Conservation (phyloP, 2,113 vertebrate genomes). For the Lycocorax pyrrhopterus region DNA sequence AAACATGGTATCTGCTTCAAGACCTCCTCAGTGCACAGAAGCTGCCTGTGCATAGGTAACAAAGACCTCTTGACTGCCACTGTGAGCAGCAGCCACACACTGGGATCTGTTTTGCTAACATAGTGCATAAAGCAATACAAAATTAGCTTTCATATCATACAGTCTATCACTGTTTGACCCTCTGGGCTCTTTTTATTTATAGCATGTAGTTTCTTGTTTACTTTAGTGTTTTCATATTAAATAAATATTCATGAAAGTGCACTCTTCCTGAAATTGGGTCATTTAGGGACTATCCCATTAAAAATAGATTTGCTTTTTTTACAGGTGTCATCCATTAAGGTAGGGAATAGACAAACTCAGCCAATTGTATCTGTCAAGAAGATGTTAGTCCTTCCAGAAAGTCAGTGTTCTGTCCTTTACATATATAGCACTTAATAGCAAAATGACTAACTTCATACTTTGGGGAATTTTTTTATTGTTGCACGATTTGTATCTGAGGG, state of each 20-base stretch:
- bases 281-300: constrained; percentile 77
- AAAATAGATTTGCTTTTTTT: constrained; percentile 74
- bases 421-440: constrained; percentile 11
- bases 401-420: constrained; percentile 32
- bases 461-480: constrained; percentile 26
- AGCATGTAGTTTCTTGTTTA: constrained; percentile 57
- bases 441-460: constrained; percentile 27
- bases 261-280: constrained; percentile 76
- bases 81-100: background rate
- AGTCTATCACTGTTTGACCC: constrained; percentile 61
- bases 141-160: constrained; percentile 64
- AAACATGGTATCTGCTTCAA: background rate
- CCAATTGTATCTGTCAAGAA: constrained; percentile 54
- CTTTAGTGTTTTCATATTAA: constrained; percentile 66
- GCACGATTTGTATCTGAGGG: background rate
- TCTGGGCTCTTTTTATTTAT: constrained; percentile 61
- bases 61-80: background rate
- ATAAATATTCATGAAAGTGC: constrained; percentile 80
- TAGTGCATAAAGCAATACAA: constrained; percentile 18
- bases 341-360: constrained; percentile 33
- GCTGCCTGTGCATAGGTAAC: background rate
- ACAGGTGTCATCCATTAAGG: constrained; percentile 60
- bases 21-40: background rate
- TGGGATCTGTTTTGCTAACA: constrained; percentile 19
- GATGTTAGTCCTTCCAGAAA: constrained; percentile 40